Conservation (phyloP, 2,113 vertebrate species). For the Percina caprodes region DNA sequence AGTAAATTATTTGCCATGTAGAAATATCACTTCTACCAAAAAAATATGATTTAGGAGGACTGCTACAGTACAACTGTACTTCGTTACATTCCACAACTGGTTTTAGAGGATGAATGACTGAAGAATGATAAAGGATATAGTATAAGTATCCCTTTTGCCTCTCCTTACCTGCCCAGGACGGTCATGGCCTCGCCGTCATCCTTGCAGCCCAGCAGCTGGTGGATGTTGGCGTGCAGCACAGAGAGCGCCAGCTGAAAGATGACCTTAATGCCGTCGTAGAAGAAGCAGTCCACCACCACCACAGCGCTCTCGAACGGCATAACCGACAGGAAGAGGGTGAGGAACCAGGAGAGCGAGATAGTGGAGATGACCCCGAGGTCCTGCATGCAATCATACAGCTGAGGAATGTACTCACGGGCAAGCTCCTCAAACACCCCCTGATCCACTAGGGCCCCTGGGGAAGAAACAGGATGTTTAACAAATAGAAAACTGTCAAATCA, state of each 20-base stretch:
- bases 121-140: neutral
- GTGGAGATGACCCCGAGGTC: slow-evolving; percentile 98
- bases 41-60: too few species aligned
- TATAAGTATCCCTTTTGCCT: neutral
- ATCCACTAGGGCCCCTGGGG: slow-evolving; percentile 94
- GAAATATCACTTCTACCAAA: too few species aligned
- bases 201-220: slow-evolving; percentile 94
- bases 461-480: neutral
- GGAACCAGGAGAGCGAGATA: slow-evolving; percentile 99
- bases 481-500: neutral
- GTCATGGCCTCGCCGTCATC: slow-evolving; percentile 99
- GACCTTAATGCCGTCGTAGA: slow-evolving; percentile 99
- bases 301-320: slow-evolving; percentile 99
- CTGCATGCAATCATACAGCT: slow-evolving; percentile 99
- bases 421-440: slow-evolving; percentile 98
- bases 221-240: slow-evolving; percentile 95
- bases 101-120: too few species aligned
- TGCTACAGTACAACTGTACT: too few species aligned
- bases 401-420: slow-evolving; percentile 93
- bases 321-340: slow-evolving; percentile 97
- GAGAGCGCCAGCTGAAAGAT: slow-evolving; percentile 98
- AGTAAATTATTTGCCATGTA: too few species aligned
- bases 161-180: slow-evolving; percentile 92
- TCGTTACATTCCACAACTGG: too few species aligned
- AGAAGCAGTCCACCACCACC: slow-evolving; percentile 99